These are phyloP conservation scores for Sorex fumeus DNA, from an alignment of 2,113 vertebrate species.

Conservation along the genomic window DNA sequence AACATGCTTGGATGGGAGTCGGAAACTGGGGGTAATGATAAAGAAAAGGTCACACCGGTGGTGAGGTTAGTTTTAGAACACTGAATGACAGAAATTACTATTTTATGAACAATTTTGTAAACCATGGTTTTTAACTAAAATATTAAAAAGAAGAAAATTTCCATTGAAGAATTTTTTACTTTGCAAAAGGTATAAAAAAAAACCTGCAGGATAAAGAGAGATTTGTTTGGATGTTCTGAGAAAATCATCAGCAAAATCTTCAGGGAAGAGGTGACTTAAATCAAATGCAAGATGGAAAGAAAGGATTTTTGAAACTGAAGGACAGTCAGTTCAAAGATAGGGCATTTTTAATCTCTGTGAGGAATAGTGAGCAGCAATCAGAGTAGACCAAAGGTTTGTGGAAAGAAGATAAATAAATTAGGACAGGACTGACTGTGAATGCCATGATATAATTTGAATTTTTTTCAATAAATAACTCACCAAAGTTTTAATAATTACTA, in stretches of 20 bases:
- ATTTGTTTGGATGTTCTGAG: constrained; percentile 10
- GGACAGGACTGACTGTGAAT: background rate
- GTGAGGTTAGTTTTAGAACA: too few relatives aligned
- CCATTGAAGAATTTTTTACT: background rate
- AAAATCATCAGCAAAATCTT: constrained; percentile 47
- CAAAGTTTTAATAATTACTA: background rate
- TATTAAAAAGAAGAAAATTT: too few relatives aligned
- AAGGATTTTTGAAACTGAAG: constrained; percentile 32
- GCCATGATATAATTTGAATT: background rate
- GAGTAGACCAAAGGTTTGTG: background rate
- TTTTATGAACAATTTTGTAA: too few relatives aligned
- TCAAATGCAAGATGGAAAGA: background rate
- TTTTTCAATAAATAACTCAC: background rate
- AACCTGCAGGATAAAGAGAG: constrained; percentile 34
- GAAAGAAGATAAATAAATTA: background rate
- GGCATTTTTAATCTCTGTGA: background rate
- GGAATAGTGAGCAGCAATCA: background rate
- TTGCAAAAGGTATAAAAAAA: constrained; percentile 11
- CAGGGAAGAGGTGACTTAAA: constrained; percentile 46
- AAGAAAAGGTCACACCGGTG: too few relatives aligned
- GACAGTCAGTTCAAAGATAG: background rate
- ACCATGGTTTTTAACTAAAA: too few relatives aligned
- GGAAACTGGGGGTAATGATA: too few relatives aligned
- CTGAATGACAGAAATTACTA: too few relatives aligned
- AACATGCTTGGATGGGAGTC: too few relatives aligned